phyloP scores from a whole-genome alignment of 1,140 invertebrate species.

The Neodiprion fabricii region DNA sequence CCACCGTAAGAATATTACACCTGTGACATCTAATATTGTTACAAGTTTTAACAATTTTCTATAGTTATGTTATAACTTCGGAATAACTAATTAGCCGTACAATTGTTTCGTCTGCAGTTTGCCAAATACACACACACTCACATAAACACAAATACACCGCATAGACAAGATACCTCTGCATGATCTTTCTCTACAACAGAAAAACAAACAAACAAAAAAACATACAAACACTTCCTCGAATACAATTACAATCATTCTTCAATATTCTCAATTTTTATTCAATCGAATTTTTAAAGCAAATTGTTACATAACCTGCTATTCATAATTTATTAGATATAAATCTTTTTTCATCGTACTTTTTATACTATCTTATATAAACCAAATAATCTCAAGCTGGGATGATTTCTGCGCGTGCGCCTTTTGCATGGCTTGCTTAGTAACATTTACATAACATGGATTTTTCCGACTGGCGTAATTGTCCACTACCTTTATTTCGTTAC shows the following conservation, averaged over 20 bases:
- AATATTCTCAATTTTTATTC: constrained; percentile 3
- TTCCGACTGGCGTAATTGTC: not conserved
- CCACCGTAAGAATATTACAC: too few relatives aligned
- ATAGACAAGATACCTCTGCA: too few relatives aligned
- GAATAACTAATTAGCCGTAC: too few relatives aligned
- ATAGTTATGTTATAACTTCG: too few relatives aligned
- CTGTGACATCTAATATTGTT: too few relatives aligned
- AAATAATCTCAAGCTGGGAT: constrained; percentile 49
- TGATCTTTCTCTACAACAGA: too few relatives aligned
- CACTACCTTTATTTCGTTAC: not conserved
- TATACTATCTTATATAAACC: not conserved
- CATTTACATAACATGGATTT: not conserved
- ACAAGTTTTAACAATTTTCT: too few relatives aligned
- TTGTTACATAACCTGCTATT: constrained; percentile 16
- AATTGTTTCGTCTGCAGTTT: too few relatives aligned
- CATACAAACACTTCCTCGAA: too few relatives aligned
- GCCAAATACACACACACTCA: too few relatives aligned
- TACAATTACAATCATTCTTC: not conserved
- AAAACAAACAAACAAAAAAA: too few relatives aligned
- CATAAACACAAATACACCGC: too few relatives aligned
- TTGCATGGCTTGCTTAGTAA: constrained; percentile 32
- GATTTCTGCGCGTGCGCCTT: constrained; percentile 51
- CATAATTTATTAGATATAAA: constrained; percentile 15
- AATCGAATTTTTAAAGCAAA: constrained; percentile 14
- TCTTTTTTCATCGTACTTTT: not conserved